A percentile compares a stretch with the other conserved stretches of the same genome.
phyloP scores from a whole-genome alignment of 2,797 vertebrate genomes.

The Todus mexicanus region DNA sequence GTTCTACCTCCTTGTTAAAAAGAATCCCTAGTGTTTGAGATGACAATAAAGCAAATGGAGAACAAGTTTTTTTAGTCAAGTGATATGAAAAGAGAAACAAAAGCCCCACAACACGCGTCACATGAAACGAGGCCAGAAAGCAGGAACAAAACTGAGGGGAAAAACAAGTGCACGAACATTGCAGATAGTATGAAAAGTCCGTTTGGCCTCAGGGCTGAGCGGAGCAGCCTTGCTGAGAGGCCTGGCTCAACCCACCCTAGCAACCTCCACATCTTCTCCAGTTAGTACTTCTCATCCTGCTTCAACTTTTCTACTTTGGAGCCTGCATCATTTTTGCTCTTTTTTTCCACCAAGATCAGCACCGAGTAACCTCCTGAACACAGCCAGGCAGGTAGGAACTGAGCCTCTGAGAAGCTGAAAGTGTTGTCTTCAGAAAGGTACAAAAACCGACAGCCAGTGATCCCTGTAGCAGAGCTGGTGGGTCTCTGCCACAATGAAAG shows the following conservation, averaged over 20 bases:
- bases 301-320: background rate
- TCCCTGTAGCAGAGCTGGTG: too few relatives aligned
- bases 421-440: background rate
- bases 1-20: background rate
- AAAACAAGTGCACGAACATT: background rate
- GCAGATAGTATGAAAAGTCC: background rate
- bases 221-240: background rate
- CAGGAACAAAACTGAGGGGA: background rate
- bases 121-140: background rate
- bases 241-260: background rate
- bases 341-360: background rate
- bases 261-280: background rate
- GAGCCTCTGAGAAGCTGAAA: background rate
- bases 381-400: background rate
- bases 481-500: background rate
- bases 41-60: background rate
- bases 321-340: background rate
- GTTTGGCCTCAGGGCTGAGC: background rate
- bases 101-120: background rate
- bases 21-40: background rate
- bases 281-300: background rate
- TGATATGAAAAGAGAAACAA: background rate
- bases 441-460: too few relatives aligned
- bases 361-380: background rate
- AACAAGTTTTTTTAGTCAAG: background rate